Conservation (phyloP, 1,140 invertebrate genomes). For the Eciton burchellii region DNA sequence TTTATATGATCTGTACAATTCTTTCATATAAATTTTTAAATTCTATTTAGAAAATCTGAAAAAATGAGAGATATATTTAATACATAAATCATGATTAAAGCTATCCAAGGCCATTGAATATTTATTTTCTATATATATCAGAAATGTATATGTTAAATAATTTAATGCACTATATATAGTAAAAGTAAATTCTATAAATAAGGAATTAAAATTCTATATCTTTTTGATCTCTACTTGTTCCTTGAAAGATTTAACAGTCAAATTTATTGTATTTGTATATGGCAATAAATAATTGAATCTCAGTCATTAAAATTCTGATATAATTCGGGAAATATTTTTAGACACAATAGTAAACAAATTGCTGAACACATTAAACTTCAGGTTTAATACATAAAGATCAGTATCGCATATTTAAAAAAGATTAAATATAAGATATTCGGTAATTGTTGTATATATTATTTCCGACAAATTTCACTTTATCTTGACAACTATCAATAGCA, state of each 20-base stretch:
- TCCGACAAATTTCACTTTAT: slow-evolving; percentile 55
- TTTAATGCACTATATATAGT: slow-evolving; percentile 49
- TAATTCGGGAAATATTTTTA: slow-evolving; percentile 21
- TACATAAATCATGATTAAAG: slow-evolving; percentile 62
- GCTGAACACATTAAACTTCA: slow-evolving; percentile 36
- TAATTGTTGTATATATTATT: slow-evolving; percentile 53
- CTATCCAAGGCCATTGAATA: slow-evolving; percentile 61
- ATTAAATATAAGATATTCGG: slow-evolving; percentile 36
- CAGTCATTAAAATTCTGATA: slow-evolving; percentile 27
- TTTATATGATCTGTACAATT: slow-evolving; percentile 40
- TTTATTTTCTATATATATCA: slow-evolving; percentile 68
- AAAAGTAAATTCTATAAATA: not conserved
- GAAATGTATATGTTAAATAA: slow-evolving; percentile 48
- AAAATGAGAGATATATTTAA: slow-evolving; percentile 63
- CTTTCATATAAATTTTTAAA: slow-evolving; percentile 51
- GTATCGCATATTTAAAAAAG: slow-evolving; percentile 32
- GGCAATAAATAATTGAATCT: slow-evolving; percentile 3
- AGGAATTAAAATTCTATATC: not conserved
- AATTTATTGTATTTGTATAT: slow-evolving; percentile 27
- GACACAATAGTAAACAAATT: slow-evolving; percentile 48
- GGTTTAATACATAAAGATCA: slow-evolving; percentile 39
- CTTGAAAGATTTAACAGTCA: slow-evolving; percentile 11
- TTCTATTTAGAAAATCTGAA: slow-evolving; percentile 67
- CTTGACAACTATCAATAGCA: slow-evolving; percentile 65
- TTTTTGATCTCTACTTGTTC: not conserved